Base-by-base conservation (phyloP, 2,113 vertebrate genomes). In the Rissa tridactyla region DNA sequence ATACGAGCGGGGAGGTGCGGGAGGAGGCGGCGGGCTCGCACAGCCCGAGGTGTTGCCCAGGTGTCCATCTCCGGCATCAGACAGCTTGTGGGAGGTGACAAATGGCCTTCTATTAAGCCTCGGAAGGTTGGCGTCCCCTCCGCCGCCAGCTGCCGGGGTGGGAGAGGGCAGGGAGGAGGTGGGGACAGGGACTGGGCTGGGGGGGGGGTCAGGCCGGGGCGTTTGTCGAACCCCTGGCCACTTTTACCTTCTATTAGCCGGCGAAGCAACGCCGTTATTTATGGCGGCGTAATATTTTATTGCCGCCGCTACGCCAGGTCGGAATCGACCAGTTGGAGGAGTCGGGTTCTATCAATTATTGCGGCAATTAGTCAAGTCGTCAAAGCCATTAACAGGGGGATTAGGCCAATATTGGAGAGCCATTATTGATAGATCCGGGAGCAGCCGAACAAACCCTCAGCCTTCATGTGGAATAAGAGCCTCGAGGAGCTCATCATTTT, bases 281-380 rank as follows among this genome's bases (percentile, higher is more conserved):
- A 98, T 98, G 97, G 96, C 77, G 71, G 95, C 85, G 73, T 97
- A 96, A 97, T 97, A 92, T 98, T 99, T 99, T 99, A 99, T 99
- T 98, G 98, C 98, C 98, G 96, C 98, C 66, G 88, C 61, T 94
- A 19, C 54, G 22, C 11, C 49, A 93, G 97, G 95, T 97, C 96
- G 97, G 65, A 98, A 99, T 98, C 98, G 98, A 99, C 99, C 98
- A 92, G 97, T 97, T 97, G 96, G 72, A 94, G 97, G 97, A 98
- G 98, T 98, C 97, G 69, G 97, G 95, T 98, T 98, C 98, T 99
- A 98, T 99, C 98, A 98, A 99, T 99, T 98, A 99, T 99, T 98
- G 98, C 97, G 84, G 98, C 98, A 98, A 99, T 99, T 99, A 99
- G 98, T 99, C 98, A 98, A 98, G 97, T 98, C 96, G 94, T 97